phyloP scores from a whole-genome alignment of 2,888 invertebrate genomes.

The Limnephilus rhombicus region DNA sequence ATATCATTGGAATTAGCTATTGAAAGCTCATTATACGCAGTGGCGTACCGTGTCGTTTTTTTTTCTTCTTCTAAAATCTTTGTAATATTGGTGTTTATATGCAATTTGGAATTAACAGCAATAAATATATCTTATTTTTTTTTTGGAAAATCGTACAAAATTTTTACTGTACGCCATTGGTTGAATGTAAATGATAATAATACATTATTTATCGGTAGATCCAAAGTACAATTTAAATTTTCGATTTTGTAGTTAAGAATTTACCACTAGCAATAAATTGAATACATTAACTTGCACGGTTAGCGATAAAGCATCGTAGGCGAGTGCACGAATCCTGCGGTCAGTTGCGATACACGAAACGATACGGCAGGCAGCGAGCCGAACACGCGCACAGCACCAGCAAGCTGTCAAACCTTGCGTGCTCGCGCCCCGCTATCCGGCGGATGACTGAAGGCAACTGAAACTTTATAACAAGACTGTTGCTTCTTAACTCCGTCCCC shows the following conservation, averaged over 20 bases:
- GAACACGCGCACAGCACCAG: conserved; percentile 6
- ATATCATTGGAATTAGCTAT: background rate
- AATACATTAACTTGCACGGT: background rate
- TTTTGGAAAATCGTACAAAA: background rate
- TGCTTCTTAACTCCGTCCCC: conserved; percentile 40
- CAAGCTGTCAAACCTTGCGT: background rate
- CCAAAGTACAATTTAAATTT: too few relatives aligned
- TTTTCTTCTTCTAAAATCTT: background rate
- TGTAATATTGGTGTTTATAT: background rate
- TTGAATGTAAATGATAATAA: background rate
- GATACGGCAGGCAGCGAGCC: conserved; percentile 5
- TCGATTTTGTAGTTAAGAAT: background rate
- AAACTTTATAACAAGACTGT: conserved; percentile 38
- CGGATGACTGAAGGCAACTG: conserved; percentile 22
- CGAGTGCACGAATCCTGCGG: conserved; percentile 6
- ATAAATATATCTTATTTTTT: background rate
- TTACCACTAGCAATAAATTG: background rate
- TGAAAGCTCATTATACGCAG: background rate
- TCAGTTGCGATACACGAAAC: conserved; percentile 35
- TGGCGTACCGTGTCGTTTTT: background rate
- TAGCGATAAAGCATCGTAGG: background rate
- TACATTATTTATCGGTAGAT: background rate
- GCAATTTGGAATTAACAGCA: too few relatives aligned
- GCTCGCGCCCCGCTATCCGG: conserved; percentile 29
- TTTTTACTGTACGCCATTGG: background rate